Conservation (phyloP, 2,797 vertebrate species). For the Acipenser oxyrinchus region DNA sequence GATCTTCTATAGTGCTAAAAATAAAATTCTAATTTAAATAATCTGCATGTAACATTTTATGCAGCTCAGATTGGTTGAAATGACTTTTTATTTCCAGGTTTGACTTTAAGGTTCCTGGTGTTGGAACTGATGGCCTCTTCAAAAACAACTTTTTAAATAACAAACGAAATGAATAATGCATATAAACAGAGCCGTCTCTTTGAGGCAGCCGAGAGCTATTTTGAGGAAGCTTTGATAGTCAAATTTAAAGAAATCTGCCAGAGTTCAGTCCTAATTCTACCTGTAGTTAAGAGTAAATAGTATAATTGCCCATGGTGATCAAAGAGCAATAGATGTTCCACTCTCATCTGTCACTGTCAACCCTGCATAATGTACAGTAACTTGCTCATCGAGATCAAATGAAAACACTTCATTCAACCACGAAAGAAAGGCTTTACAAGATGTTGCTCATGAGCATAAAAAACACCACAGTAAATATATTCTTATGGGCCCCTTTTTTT, state of each 20-base stretch:
- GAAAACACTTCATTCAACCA: not conserved
- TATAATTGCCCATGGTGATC: not conserved
- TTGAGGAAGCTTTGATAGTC: not conserved
- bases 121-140: too few species aligned
- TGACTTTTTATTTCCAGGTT: too few species aligned
- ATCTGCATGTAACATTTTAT: too few species aligned
- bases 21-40: too few species aligned
- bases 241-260: slow-evolving; percentile 1
- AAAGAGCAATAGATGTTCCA: slow-evolving; percentile 9
- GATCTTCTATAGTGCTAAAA: too few species aligned
- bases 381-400: not conserved
- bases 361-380: not conserved
- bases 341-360: not conserved
- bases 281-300: not conserved
- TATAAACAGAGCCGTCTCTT: not conserved
- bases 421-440: not conserved
- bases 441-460: too few species aligned
- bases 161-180: slow-evolving; percentile 4
- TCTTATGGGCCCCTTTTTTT: too few species aligned
- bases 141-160: not conserved
- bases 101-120: too few species aligned
- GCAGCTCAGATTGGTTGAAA: too few species aligned
- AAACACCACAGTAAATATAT: too few species aligned
- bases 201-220: not conserved
- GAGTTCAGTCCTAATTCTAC: not conserved